Conservation (phyloP, 2,888 invertebrate species). For the Cantharis nigra region DNA sequence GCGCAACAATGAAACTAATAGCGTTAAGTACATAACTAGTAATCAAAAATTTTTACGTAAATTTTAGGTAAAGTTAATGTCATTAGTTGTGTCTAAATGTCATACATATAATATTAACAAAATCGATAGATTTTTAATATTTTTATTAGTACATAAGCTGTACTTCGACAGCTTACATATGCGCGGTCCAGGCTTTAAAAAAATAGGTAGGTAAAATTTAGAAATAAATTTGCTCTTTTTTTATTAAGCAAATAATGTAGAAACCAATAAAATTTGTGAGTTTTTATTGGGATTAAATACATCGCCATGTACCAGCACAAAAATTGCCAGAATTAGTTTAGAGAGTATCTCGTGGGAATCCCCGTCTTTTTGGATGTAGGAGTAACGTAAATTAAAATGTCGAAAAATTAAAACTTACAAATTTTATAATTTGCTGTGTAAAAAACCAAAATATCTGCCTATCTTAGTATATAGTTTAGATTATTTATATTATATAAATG, state of each 20-base stretch:
- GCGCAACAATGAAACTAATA: background rate
- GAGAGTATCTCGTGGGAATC: background rate
- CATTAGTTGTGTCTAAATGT: conserved; percentile 24
- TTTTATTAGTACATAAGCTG: conserved; percentile 33
- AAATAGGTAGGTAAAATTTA: conserved; percentile 3
- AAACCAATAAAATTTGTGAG: background rate
- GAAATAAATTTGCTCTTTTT: background rate
- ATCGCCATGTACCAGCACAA: background rate
- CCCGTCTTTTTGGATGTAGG: background rate
- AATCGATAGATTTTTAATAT: conserved; percentile 21
- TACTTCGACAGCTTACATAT: conserved; percentile 32
- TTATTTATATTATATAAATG: background rate
- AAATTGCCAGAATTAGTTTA: background rate
- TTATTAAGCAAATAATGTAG: background rate
- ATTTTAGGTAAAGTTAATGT: conserved; percentile 9
- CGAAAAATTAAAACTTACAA: background rate
- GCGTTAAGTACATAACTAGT: background rate
- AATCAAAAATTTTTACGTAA: background rate
- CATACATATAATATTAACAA: conserved; percentile 2
- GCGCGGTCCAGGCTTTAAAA: conserved; percentile 41
- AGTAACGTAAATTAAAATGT: background rate
- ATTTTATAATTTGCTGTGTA: background rate
- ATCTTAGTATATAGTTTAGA: background rate
- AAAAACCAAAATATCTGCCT: background rate
- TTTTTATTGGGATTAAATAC: background rate